A percentile compares a stretch with the other conserved stretches of the same genome.
These are phyloP conservation scores for Myrmecophaga tridactyla DNA, from an alignment of 2,113 vertebrate species.

Conservation along the genomic window DNA sequence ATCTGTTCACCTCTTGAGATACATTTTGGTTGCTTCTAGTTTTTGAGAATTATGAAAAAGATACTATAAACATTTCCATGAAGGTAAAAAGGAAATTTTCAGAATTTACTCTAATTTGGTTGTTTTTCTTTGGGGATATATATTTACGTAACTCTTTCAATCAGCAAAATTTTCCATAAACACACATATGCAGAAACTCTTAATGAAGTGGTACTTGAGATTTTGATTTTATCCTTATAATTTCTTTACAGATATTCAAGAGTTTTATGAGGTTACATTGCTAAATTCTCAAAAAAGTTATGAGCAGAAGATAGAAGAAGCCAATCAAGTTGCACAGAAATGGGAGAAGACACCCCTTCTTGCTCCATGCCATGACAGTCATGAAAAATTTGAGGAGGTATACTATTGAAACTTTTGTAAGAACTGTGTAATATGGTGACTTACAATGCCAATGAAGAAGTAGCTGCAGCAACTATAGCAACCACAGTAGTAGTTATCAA, in stretches of 20 bases:
- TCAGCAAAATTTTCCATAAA: neutral
- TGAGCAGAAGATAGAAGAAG: conserved; percentile 93
- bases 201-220: conserved; percentile 11
- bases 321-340: conserved; percentile 90
- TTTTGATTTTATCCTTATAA: conserved; percentile 46
- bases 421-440: neutral
- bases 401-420: neutral
- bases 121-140: neutral
- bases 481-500: neutral
- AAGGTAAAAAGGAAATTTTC: neutral
- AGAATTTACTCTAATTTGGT: neutral
- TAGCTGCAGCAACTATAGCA: neutral
- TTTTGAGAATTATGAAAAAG: neutral
- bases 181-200: neutral
- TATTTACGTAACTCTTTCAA: conserved; percentile 35
- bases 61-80: neutral
- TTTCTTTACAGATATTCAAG: conserved; percentile 93
- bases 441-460: neutral
- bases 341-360: conserved; percentile 88
- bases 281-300: conserved; percentile 93
- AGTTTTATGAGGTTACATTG: conserved; percentile 96
- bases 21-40: neutral
- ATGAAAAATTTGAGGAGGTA: conserved; percentile 83
- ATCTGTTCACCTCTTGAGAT: neutral
- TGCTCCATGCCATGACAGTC: conserved; percentile 76